Base-by-base conservation (phyloP, 2,888 invertebrate species). In the Cantharis lateralis region DNA sequence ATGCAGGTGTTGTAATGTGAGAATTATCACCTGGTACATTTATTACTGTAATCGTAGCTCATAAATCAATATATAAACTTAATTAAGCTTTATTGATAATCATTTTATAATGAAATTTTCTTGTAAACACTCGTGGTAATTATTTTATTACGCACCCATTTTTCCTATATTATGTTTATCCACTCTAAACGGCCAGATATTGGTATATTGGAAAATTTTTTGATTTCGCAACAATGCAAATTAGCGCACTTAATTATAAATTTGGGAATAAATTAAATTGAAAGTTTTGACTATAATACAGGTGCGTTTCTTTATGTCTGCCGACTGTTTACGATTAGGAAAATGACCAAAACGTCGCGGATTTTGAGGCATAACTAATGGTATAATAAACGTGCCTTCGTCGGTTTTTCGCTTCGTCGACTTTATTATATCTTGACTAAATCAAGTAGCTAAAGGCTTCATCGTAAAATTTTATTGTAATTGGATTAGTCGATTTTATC, bases 401-500 rank as follows among this genome's bases (percentile, higher is more conserved):
- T 10, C 62, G 68, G 20, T 64, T 72, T 76, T 72, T 63, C 72
- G 69, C 68, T 13, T 48, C 69, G 63, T 68, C 32, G 62, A 48
- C 10, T 62, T 77, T 70, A 77, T 74, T 70, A 77, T 74, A 74
- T 71, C 62, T 64, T 26, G 26, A 48, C 48, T 48, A 48, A 48
- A 48, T n/a, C 48, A n/a, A 48, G 48, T 48, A 48, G 71, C 62
- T 68, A 62, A 66, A 66, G 64, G 64, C 20, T 66, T 32, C 62
- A 61, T 71, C 74, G 32, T 77, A 77, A 77, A 77, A 62, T 77
- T 77, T 77, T 77, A 77, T 74, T 74, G 48, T 74, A 77, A 77
- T 74, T 77, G 74, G 68, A 73, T 71, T 74, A 72, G 64, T 66
- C 20, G 16, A 24, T 70, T 76, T 73, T 72, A 76, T 66, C 70